Evolutionary conservation across 2,113 vertebrate genomes (phyloP).

Genomic region (Pedionomus torquatus): DNA sequence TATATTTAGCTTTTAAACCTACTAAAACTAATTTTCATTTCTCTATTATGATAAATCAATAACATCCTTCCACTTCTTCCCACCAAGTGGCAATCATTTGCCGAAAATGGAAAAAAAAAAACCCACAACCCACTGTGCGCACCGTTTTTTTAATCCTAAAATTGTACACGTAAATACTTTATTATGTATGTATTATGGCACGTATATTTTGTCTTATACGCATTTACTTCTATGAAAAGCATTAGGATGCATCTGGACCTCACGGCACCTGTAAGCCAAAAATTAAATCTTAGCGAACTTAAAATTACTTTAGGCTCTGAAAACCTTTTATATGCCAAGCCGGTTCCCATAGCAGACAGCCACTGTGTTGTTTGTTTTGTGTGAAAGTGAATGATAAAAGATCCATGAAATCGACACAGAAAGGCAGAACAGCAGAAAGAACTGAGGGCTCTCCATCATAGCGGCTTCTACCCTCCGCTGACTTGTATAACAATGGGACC

Average conservation of each 20-base stretch:
- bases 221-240: slow-evolving; percentile 26
- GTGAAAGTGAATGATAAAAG: slow-evolving; percentile 99
- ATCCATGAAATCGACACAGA: slow-evolving; percentile 99
- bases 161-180: not conserved
- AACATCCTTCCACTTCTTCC: not conserved
- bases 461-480: slow-evolving; percentile 91
- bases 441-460: slow-evolving; percentile 94
- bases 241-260: slow-evolving; percentile 44
- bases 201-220: not conserved
- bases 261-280: slow-evolving; percentile 78
- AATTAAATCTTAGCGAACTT: slow-evolving; percentile 82
- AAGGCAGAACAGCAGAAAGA: slow-evolving; percentile 96
- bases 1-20: slow-evolving; percentile 1
- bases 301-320: slow-evolving; percentile 80
- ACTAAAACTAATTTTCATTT: slow-evolving; percentile 37
- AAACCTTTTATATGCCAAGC: slow-evolving; percentile 84
- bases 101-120: not conserved
- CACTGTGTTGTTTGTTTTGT: slow-evolving; percentile 99
- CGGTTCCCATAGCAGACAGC: slow-evolving; percentile 93
- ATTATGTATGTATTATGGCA: not conserved
- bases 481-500: slow-evolving; percentile 89
- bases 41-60: slow-evolving; percentile 12
- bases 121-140: not conserved
- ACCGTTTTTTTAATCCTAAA: not conserved
- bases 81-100: not conserved